Evolutionary conservation across 2,888 invertebrate species (phyloP).

Genomic region (Keiferia lycopersicella): DNA sequence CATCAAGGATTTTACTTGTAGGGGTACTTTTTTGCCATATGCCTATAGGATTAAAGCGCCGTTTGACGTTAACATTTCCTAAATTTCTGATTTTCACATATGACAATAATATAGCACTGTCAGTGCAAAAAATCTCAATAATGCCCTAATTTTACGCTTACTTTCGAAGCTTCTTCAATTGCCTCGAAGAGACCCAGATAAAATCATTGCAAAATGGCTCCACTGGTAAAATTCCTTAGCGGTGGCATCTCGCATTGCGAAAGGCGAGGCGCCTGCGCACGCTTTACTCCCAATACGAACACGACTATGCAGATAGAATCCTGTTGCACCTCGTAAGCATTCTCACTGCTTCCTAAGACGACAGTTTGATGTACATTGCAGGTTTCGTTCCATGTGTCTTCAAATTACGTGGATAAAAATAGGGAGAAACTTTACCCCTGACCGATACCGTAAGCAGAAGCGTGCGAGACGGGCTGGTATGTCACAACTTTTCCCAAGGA

Average conservation of each 20-base stretch:
- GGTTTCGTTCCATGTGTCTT: not conserved
- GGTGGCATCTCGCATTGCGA: not conserved
- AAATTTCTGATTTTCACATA: no score
- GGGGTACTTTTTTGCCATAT: no score
- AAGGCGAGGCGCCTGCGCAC: constrained; percentile 1
- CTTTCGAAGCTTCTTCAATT: not conserved
- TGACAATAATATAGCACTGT: no score
- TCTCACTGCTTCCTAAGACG: not conserved
- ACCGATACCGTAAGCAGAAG: no score
- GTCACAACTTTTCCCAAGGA: no score
- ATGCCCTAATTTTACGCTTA: no score
- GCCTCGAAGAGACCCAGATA: constrained; percentile 17
- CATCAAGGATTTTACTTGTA: no score
- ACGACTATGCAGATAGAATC: constrained; percentile 8
- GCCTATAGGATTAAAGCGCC: no score
- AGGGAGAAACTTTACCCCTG: no score
- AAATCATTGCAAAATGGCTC: constrained; percentile 7
- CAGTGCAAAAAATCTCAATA: no score
- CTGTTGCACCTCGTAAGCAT: not conserved
- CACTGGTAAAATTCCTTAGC: not conserved
- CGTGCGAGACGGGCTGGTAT: no score
- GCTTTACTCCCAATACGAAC: not conserved
- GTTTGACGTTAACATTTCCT: no score
- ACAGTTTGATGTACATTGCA: not conserved
- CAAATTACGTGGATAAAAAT: not conserved